Conservation (phyloP, 2,113 vertebrate genomes). For the Athene noctua region DNA sequence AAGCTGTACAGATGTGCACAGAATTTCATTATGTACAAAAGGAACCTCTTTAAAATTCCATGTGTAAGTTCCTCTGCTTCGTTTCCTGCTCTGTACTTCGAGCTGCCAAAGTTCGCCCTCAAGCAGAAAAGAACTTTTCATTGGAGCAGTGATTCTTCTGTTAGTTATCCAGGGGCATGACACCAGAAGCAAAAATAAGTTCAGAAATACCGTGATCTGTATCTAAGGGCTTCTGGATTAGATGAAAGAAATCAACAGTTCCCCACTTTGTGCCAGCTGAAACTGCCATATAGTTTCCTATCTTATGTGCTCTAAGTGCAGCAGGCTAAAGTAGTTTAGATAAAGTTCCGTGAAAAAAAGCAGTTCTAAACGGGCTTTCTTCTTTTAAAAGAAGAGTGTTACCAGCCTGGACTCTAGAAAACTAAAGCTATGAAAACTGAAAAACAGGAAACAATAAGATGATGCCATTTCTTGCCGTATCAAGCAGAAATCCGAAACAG, state of each 20-base stretch:
- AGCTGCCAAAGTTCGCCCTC: slow-evolving; percentile 17
- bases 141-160: neutral
- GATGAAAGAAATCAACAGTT: neutral
- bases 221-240: neutral
- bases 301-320: neutral
- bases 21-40: slow-evolving; percentile 45
- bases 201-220: neutral
- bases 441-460: neutral
- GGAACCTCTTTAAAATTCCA: slow-evolving; percentile 43
- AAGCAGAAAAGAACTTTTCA: neutral
- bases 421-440: neutral
- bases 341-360: neutral
- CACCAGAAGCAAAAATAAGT: neutral
- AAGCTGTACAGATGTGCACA: neutral
- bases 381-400: neutral
- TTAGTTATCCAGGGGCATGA: neutral
- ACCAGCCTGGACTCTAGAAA: neutral
- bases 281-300: neutral
- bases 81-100: neutral
- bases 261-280: neutral
- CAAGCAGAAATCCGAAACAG: neutral
- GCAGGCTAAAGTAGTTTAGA: neutral
- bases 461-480: neutral
- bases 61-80: slow-evolving; percentile 1
- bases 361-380: neutral